These are phyloP conservation scores for Rhodophaea formosa DNA, from an alignment of 2,888 invertebrate species.

Conservation along the genomic window DNA sequence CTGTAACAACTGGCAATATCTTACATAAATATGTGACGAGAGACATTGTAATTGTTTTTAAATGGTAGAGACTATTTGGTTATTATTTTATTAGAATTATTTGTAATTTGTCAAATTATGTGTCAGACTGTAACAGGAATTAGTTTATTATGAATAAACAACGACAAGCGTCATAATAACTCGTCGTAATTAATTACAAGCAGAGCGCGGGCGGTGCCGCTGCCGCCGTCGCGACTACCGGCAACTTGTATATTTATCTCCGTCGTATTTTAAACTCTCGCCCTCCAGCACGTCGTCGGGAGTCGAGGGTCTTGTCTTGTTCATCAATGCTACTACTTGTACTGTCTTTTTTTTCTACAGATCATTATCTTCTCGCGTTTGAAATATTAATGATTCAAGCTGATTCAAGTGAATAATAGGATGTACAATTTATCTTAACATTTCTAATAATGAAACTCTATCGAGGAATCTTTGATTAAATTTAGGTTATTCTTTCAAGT, in stretches of 20 bases:
- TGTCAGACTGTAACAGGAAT: not conserved
- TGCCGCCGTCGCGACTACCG: conserved; percentile 27
- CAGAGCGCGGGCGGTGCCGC: conserved; percentile 31
- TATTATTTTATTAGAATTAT: not conserved
- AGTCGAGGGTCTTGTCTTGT: not conserved
- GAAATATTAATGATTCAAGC: not conserved
- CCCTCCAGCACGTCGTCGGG: conserved; percentile 28
- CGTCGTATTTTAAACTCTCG: conserved; percentile 36
- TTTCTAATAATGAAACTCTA: not conserved
- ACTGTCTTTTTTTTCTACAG: not conserved
- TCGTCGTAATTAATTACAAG: conserved; percentile 38
- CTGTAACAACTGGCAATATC: conserved; percentile 37
- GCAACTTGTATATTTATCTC: conserved; percentile 34
- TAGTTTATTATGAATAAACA: conserved; percentile 18
- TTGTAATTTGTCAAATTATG: not conserved
- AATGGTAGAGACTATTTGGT: not conserved
- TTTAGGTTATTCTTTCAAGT: conserved; percentile 13
- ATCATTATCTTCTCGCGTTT: not conserved
- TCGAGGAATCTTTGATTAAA: not conserved
- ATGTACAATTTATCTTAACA: not conserved
- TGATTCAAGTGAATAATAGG: not conserved
- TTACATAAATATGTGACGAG: conserved; percentile 21
- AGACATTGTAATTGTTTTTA: conserved; percentile 1
- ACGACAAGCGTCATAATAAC: conserved; percentile 21
- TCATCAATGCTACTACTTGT: not conserved